These are phyloP conservation scores for Acronicta alni DNA, from an alignment of 2,888 invertebrate genomes.

Conservation along the genomic window DNA sequence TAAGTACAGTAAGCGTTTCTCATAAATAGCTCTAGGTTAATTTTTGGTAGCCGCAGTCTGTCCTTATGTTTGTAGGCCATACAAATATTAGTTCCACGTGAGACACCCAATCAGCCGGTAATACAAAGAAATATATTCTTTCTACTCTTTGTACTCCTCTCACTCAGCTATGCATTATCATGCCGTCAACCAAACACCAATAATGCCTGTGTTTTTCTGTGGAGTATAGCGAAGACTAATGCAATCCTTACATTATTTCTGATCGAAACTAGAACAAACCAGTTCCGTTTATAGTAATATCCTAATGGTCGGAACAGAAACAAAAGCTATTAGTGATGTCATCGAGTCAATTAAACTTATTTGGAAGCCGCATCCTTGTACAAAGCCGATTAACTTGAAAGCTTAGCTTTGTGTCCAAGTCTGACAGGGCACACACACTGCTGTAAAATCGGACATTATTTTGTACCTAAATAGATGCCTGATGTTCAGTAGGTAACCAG, in stretches of 20 bases:
- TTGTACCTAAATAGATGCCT: neutral
- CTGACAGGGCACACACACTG: neutral
- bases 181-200: too few relatives aligned
- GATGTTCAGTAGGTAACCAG: neutral
- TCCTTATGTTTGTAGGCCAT: too few relatives aligned
- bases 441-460: neutral
- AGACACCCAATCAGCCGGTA: too few relatives aligned
- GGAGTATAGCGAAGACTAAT: neutral
- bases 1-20: too few relatives aligned
- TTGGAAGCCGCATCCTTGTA: conserved; percentile 13
- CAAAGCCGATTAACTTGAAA: conserved; percentile 25
- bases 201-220: too few relatives aligned
- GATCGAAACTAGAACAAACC: conserved; percentile 34
- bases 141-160: too few relatives aligned
- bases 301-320: conserved; percentile 18
- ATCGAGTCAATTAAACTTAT: conserved; percentile 19
- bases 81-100: too few relatives aligned
- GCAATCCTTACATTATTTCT: neutral
- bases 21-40: too few relatives aligned
- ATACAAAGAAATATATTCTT: too few relatives aligned
- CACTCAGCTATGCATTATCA: too few relatives aligned
- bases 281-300: conserved; percentile 31
- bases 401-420: conserved; percentile 4
- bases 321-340: conserved; percentile 42
- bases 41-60: too few relatives aligned